Evolutionary conservation across 2,113 vertebrate genomes (phyloP).

Genomic region (Anser cygnoides): DNA sequence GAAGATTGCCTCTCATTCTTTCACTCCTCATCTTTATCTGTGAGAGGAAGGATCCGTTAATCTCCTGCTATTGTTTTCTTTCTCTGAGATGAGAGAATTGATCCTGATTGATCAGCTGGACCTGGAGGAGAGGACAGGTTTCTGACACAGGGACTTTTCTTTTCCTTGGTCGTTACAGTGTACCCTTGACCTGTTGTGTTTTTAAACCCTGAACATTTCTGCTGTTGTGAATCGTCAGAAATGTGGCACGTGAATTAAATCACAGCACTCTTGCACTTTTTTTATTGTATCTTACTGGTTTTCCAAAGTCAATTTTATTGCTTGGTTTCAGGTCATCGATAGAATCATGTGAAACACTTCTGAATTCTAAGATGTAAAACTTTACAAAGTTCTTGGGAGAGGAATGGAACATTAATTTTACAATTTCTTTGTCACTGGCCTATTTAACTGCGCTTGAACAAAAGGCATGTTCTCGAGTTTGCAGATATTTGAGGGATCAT

Average conservation of each 20-base stretch:
- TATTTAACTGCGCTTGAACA: background rate
- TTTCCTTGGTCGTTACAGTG: background rate
- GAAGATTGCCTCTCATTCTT: background rate
- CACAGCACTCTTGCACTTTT: background rate
- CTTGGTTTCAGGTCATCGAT: background rate
- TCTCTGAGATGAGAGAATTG: background rate
- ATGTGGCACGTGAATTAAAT: background rate
- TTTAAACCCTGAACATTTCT: background rate
- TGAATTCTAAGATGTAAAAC: background rate
- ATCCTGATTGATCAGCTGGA: background rate
- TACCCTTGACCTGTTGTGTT: background rate
- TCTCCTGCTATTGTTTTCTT: background rate
- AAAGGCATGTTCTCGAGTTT: background rate
- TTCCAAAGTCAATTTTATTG: background rate
- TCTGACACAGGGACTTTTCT: background rate
- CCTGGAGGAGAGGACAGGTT: background rate
- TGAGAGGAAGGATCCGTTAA: background rate
- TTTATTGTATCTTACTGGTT: background rate
- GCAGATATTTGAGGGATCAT: background rate
- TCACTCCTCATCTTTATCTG: background rate
- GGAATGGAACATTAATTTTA: background rate
- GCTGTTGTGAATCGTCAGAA: background rate
- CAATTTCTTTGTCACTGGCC: background rate
- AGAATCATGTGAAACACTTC: fast-evolving
- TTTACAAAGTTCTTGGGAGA: background rate